Conservation (phyloP, 2,888 invertebrate genomes). For the Bhutanitis thaidina region DNA sequence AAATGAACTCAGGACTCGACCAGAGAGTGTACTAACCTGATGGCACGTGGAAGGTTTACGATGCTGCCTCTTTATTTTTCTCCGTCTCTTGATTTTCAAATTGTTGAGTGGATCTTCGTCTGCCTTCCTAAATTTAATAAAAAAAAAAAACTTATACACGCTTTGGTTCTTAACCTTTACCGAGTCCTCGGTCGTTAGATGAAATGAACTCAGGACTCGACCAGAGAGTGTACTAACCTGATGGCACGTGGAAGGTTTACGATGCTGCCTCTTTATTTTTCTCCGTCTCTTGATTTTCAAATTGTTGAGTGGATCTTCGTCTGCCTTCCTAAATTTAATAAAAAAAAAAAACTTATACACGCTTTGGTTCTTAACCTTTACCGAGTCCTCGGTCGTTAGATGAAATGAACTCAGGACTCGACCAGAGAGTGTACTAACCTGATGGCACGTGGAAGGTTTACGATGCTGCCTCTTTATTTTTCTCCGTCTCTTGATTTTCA, state of each 20-base stretch:
- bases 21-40: slow-evolving; percentile 38
- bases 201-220: no score
- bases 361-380: no score
- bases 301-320: slow-evolving; percentile 18
- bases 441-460: slow-evolving; percentile 61
- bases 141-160: no score
- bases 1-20: no score
- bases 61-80: slow-evolving; percentile 31
- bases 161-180: no score
- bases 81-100: slow-evolving; percentile 27
- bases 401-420: no score
- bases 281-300: slow-evolving; percentile 29
- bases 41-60: slow-evolving; percentile 59
- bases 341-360: no score
- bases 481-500: slow-evolving; percentile 30
- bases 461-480: slow-evolving; percentile 30
- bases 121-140: slow-evolving; percentile 20
- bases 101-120: slow-evolving; percentile 20
- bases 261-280: slow-evolving; percentile 30
- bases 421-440: slow-evolving; percentile 34
- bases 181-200: no score
- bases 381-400: no score
- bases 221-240: slow-evolving; percentile 38
- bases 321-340: slow-evolving; percentile 23
- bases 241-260: slow-evolving; percentile 58